phyloP scores from a whole-genome alignment of 2,113 vertebrate species.

The Sylvilagus bachmani region DNA sequence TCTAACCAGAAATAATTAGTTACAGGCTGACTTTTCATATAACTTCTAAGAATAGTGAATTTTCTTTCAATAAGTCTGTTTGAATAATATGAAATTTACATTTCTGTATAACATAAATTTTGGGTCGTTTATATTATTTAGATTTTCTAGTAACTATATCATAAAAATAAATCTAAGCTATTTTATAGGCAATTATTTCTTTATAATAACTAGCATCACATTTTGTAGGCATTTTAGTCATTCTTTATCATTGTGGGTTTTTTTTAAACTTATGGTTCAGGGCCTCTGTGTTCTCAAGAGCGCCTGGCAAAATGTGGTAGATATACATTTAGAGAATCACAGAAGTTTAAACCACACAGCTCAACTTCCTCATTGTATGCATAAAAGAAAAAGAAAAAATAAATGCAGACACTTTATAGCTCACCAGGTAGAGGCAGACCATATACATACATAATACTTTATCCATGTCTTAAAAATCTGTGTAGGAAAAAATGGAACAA shows the following conservation, averaged over 20 bases:
- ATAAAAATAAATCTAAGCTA: background rate
- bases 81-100: background rate
- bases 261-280: background rate
- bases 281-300: background rate
- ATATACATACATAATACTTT: background rate
- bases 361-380: background rate
- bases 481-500: background rate
- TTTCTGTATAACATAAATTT: background rate
- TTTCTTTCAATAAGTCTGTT: background rate
- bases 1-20: background rate
- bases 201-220: background rate
- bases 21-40: background rate
- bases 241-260: background rate
- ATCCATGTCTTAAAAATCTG: background rate
- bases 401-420: background rate
- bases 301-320: background rate
- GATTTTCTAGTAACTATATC: background rate
- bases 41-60: background rate
- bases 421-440: background rate
- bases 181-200: background rate
- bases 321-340: background rate
- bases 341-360: background rate
- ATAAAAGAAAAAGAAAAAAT: background rate
- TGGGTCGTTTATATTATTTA: background rate
- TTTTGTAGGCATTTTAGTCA: background rate